These are phyloP conservation scores for Cristatella mucedo DNA, from an alignment of 2,888 invertebrate genomes.

Conservation along the genomic window DNA sequence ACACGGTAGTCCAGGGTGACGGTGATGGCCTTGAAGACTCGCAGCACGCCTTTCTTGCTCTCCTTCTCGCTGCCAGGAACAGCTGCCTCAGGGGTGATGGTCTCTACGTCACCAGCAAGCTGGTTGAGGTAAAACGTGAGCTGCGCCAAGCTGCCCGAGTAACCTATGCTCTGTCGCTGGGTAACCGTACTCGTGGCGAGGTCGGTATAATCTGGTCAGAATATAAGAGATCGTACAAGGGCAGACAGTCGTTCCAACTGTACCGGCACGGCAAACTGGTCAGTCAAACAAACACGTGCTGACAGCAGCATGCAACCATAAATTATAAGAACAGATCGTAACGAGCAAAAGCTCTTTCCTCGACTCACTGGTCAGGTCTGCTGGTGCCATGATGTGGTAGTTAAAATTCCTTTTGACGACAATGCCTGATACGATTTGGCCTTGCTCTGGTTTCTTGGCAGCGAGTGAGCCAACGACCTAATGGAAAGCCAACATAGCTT, in stretches of 20 bases:
- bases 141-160: constrained; percentile 52
- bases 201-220: constrained; percentile 90
- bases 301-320: too few species aligned
- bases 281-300: too few species aligned
- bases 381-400: constrained; percentile 79
- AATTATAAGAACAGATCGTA: too few species aligned
- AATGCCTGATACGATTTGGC: constrained; percentile 68
- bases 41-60: constrained; percentile 39
- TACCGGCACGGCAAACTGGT: too few species aligned
- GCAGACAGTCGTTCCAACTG: too few species aligned
- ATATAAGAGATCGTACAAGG: too few species aligned
- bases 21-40: constrained; percentile 67
- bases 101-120: constrained; percentile 34
- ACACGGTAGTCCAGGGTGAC: constrained; percentile 63
- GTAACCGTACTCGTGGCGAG: constrained; percentile 80
- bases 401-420: constrained; percentile 93
- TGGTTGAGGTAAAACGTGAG: constrained; percentile 39
- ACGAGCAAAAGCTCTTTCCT: too few species aligned
- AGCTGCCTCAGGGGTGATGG: constrained; percentile 11
- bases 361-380: constrained; percentile 65
- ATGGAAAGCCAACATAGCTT: constrained; percentile 5
- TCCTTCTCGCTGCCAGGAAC: constrained; percentile 12
- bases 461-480: constrained; percentile 76
- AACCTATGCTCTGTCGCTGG: constrained; percentile 78
- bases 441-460: constrained; percentile 59